Conservation (phyloP, 2,113 vertebrate species). For the Terrapene triunguis region DNA sequence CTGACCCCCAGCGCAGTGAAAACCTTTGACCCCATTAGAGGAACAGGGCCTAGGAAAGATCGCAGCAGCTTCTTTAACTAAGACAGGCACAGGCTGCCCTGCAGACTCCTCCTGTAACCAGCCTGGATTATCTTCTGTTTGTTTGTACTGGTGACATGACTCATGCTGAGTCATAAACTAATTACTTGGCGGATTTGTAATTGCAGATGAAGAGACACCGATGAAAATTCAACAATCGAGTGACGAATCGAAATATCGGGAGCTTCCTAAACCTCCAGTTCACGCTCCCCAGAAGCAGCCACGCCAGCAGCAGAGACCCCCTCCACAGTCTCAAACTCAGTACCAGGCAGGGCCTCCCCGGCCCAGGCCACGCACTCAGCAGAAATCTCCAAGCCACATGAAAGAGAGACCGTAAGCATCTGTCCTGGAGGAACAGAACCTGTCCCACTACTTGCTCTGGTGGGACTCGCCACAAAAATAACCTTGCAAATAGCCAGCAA, state of each 20-base stretch:
- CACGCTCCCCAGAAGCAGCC: background rate
- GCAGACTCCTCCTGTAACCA: background rate
- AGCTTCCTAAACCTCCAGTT: rapidly evolving
- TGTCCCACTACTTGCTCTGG: background rate
- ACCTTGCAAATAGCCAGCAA: background rate
- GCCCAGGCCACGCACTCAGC: slow-evolving; percentile 53
- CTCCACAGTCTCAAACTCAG: background rate
- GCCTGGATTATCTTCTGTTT: background rate
- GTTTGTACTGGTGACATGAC: background rate
- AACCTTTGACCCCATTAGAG: background rate
- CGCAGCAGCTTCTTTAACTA: background rate
- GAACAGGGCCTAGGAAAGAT: background rate
- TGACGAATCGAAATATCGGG: rapidly evolving
- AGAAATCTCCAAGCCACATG: background rate
- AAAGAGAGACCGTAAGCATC: background rate
- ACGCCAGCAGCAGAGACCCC: background rate
- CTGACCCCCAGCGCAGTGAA: background rate
- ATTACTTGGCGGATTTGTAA: rapidly evolving
- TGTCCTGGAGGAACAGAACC: rapidly evolving
- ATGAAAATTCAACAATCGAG: rapidly evolving
- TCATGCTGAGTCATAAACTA: rapidly evolving
- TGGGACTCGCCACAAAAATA: rapidly evolving
- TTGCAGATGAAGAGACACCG: slow-evolving; percentile 33
- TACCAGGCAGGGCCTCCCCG: background rate
- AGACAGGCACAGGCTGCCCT: background rate